Percentiles rank a stretch among this genome's conserved stretches.
Conservation (phyloP, 2,113 vertebrate species). For the Lucifuga dentata region DNA sequence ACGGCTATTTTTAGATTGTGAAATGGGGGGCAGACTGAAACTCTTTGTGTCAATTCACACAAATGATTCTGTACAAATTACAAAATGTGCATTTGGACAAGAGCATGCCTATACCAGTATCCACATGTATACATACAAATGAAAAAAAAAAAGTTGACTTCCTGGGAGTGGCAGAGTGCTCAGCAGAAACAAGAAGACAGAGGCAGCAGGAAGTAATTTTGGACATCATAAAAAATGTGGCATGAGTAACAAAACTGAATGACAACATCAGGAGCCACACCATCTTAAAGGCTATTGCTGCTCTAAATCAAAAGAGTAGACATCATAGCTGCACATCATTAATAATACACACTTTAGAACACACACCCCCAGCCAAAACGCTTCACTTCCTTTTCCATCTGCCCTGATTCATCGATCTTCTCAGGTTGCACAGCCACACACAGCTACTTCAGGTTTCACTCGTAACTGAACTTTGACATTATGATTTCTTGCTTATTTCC, state of each 20-base stretch:
- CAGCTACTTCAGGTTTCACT: slow-evolving; percentile 15
- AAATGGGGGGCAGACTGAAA: slow-evolving; percentile 1
- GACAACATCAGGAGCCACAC: background rate
- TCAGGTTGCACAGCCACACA: slow-evolving; percentile 10
- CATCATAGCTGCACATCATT: slow-evolving; percentile 1
- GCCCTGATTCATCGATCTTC: background rate
- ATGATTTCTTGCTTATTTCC: slow-evolving; percentile 3
- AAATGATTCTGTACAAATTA: slow-evolving; percentile 5
- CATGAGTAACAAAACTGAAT: background rate
- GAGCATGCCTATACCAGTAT: background rate
- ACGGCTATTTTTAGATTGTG: slow-evolving; percentile 44
- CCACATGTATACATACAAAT: background rate
- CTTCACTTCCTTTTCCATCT: background rate
- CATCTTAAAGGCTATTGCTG: background rate
- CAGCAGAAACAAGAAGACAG: background rate
- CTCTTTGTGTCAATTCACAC: slow-evolving; percentile 11
- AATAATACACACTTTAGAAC: slow-evolving; percentile 10
- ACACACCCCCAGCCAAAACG: background rate
- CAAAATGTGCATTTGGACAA: background rate
- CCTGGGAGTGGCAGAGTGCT: background rate
- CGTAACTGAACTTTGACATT: background rate
- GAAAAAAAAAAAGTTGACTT: background rate
- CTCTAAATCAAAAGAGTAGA: slow-evolving; percentile 9
- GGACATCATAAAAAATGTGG: background rate
- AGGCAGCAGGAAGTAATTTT: slow-evolving; percentile 3